These are phyloP conservation scores for Spisula subtruncata DNA, from an alignment of 2,888 invertebrate genomes.

Conservation along the genomic window DNA sequence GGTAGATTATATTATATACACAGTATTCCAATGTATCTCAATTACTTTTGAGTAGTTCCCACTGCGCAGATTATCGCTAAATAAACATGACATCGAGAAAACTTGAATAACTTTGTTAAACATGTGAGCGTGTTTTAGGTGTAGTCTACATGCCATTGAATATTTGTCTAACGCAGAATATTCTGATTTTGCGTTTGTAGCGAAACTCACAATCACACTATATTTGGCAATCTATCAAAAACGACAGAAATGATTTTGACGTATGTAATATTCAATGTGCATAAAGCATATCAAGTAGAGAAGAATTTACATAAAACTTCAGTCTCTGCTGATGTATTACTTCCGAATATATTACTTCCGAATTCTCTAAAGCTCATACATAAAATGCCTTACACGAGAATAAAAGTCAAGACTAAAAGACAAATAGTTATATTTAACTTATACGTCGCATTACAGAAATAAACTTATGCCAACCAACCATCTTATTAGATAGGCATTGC, in stretches of 20 bases:
- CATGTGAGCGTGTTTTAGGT: no score
- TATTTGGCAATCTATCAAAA: background rate
- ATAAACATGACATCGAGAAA: no score
- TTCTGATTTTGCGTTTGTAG: no score
- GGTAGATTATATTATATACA: no score
- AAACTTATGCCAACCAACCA: no score
- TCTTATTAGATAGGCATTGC: no score
- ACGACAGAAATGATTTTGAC: background rate
- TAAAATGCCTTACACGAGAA: background rate
- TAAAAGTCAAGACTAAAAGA: conserved; percentile 16
- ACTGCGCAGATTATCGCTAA: no score
- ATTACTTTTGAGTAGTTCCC: no score
- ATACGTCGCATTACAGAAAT: no score
- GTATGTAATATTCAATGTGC: background rate
- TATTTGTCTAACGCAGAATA: background rate
- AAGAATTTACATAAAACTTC: no score
- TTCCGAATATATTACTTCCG: background rate
- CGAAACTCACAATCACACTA: background rate
- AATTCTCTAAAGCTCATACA: background rate
- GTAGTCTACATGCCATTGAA: background rate
- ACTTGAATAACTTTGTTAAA: no score
- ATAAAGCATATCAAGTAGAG: background rate
- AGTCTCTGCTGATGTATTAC: background rate
- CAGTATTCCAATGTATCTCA: no score
- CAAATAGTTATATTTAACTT: background rate